Conservation (phyloP, 2,888 invertebrate genomes). For the Dasysyrphus tricinctus region DNA sequence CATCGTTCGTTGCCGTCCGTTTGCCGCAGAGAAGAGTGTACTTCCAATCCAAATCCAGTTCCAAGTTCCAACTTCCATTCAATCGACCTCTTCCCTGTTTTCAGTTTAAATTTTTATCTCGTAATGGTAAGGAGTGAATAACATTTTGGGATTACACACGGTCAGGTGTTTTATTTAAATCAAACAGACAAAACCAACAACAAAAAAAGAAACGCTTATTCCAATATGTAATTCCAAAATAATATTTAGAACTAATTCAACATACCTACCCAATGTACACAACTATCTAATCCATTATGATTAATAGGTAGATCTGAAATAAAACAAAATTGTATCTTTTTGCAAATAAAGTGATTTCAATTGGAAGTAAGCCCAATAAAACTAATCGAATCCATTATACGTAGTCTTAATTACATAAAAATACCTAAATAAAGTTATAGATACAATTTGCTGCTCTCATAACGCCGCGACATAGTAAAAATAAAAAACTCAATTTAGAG, state of each 20-base stretch:
- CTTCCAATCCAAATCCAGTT: constrained; percentile 31
- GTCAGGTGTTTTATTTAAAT: constrained; percentile 69
- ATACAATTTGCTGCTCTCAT: constrained; percentile 72
- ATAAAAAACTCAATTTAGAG: constrained; percentile 29
- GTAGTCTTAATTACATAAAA: constrained; percentile 10
- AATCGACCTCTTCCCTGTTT: constrained; percentile 52
- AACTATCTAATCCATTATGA: background rate
- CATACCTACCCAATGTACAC: background rate
- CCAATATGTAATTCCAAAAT: background rate
- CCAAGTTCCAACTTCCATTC: constrained; percentile 32
- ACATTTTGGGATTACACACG: constrained; percentile 52
- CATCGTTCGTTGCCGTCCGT: background rate
- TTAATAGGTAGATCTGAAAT: background rate
- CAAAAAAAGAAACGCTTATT: background rate
- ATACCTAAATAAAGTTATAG: constrained; percentile 53
- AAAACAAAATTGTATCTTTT: constrained; percentile 17
- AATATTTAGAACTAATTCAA: background rate
- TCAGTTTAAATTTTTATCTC: constrained; percentile 73
- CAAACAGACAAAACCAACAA: background rate
- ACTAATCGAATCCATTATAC: constrained; percentile 63
- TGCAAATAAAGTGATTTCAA: constrained; percentile 55
- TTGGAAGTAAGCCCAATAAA: constrained; percentile 48
- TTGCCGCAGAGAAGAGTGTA: constrained; percentile 67
- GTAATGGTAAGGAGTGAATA: constrained; percentile 62
- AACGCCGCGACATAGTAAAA: constrained; percentile 38